Evolutionary conservation across 2,888 invertebrate species (phyloP).

Genomic region (Pharmacophagus antenor): DNA sequence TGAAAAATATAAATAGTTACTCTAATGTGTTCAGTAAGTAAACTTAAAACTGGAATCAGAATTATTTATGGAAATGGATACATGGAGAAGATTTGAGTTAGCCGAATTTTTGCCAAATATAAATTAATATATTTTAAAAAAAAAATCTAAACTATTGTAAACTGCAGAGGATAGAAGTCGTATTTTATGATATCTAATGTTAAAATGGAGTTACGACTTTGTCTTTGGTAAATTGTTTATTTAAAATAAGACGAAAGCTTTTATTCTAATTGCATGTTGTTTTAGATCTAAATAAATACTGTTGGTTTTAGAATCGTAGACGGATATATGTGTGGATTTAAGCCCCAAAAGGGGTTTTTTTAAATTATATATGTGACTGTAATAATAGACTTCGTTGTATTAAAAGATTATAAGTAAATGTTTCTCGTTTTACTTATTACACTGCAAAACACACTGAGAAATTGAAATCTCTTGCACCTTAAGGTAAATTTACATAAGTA

Average conservation of each 20-base stretch:
- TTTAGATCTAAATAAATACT: slow-evolving; percentile 11
- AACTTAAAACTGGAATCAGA: neutral
- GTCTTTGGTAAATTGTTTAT: neutral
- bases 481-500: neutral
- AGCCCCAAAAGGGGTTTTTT: slow-evolving; percentile 45
- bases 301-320: slow-evolving; percentile 21
- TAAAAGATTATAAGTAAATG: slow-evolving; percentile 54
- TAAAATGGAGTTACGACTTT: too few species aligned
- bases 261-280: slow-evolving; percentile 7
- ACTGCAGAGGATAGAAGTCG: neutral
- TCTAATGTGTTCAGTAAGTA: slow-evolving; percentile 69
- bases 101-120: slow-evolving; percentile 18
- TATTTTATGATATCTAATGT: neutral
- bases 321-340: slow-evolving; percentile 14
- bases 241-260: slow-evolving; percentile 6
- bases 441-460: neutral
- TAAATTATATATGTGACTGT: slow-evolving; percentile 65
- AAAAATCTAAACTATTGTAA: neutral
- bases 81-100: neutral
- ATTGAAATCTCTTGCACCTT: neutral
- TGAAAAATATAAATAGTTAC: slow-evolving; percentile 41
- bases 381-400: slow-evolving; percentile 75
- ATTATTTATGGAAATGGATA: neutral
- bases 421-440: slow-evolving; percentile 33
- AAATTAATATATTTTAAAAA: neutral